Evolutionary conservation across 2,113 vertebrate species (phyloP).

Genomic region (Thunnus thynnus): DNA sequence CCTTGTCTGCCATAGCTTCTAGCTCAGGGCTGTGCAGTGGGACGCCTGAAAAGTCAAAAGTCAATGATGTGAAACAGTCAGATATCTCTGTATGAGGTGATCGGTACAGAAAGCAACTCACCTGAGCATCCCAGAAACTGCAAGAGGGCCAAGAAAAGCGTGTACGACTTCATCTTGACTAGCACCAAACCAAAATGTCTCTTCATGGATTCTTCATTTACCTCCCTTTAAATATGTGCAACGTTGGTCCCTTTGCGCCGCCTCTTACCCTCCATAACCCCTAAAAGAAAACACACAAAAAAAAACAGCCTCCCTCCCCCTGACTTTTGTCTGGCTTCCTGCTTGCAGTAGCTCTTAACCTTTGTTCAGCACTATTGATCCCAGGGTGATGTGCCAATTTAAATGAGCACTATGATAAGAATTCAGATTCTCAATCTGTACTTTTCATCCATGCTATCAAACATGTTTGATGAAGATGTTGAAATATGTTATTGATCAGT

Average conservation of each 20-base stretch:
- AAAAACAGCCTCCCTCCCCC: background rate
- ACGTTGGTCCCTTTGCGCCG: background rate
- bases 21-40: constrained; percentile 53
- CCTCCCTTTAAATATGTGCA: constrained; percentile 45
- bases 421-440: no score
- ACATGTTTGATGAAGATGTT: no score
- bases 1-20: constrained; percentile 48
- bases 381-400: background rate
- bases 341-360: constrained; percentile 1
- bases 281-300: background rate
- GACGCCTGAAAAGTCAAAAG: constrained; percentile 52
- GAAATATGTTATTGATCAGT: no score
- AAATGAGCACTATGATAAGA: background rate
- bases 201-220: background rate
- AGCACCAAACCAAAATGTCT: constrained; percentile 8
- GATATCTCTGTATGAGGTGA: rapidly evolving
- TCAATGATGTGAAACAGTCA: background rate
- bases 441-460: no score
- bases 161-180: constrained; percentile 61
- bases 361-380: constrained; percentile 56
- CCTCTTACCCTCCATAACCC: constrained; percentile 50
- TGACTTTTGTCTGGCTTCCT: background rate
- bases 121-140: constrained; percentile 67
- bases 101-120: constrained; percentile 39
- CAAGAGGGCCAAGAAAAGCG: constrained; percentile 66